phyloP scores from a whole-genome alignment of 2,797 vertebrate species.

The Nyctalus aviator region DNA sequence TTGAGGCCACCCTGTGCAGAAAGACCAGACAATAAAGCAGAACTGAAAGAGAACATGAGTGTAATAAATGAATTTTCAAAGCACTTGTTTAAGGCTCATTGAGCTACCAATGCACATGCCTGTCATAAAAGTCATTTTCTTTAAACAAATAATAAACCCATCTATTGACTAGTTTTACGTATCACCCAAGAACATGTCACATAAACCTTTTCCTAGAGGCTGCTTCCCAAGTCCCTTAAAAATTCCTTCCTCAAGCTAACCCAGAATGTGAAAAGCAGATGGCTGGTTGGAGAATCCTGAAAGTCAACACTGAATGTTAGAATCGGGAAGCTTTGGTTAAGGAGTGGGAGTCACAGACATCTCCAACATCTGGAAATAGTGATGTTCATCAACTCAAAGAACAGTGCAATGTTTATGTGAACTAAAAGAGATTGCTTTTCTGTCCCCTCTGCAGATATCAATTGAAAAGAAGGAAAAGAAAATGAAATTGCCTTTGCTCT shows the following conservation, averaged over 20 bases:
- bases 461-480: not conserved
- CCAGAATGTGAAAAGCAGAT: not conserved
- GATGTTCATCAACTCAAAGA: not conserved
- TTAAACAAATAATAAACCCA: conserved; percentile 9
- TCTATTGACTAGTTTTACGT: not conserved
- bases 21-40: conserved; percentile 1
- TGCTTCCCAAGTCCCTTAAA: not conserved
- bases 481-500: not conserved
- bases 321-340: not conserved
- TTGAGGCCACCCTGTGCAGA: not conserved
- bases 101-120: conserved; percentile 25
- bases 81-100: not conserved
- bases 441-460: not conserved
- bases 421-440: not conserved
- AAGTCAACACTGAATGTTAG: not conserved
- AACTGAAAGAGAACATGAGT: not conserved
- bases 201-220: not conserved
- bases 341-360: not conserved
- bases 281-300: not conserved
- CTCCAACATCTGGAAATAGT: not conserved
- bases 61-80: conserved; percentile 37
- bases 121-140: not conserved
- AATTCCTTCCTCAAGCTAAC: not conserved
- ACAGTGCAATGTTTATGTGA: not conserved
- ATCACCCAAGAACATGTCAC: not conserved